Evolutionary conservation across 2,797 vertebrate genomes (phyloP).

Genomic region (Amphiprion clarkii): DNA sequence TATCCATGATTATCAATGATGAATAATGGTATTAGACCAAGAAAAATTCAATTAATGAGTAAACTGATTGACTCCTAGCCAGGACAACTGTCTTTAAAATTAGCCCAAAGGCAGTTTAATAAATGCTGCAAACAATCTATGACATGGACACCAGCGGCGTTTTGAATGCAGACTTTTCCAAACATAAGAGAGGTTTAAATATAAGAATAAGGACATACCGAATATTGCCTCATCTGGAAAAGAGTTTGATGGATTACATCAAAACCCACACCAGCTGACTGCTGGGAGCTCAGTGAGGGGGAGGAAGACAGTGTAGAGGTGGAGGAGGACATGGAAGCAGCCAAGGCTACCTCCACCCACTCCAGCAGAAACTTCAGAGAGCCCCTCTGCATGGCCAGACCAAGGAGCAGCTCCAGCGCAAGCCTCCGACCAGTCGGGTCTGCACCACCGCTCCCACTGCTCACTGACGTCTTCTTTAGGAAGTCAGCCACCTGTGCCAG

Average conservation of each 20-base stretch:
- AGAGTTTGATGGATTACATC: constrained; percentile 87
- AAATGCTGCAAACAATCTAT: neutral
- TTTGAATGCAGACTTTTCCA: neutral
- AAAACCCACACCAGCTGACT: constrained; percentile 78
- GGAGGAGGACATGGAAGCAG: constrained; percentile 80
- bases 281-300: constrained; percentile 67
- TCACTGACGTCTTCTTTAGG: constrained; percentile 87
- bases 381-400: constrained; percentile 87
- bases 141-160: neutral
- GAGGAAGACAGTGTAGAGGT: constrained; percentile 68
- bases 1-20: too few species aligned
- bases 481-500: constrained; percentile 87
- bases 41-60: too few species aligned
- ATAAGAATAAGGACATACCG: constrained; percentile 74
- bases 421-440: constrained; percentile 84
- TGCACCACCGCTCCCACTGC: constrained; percentile 79
- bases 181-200: neutral
- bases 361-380: constrained; percentile 88
- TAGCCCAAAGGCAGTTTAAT: neutral
- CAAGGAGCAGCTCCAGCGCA: constrained; percentile 86
- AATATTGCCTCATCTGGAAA: constrained; percentile 88
- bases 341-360: constrained; percentile 89
- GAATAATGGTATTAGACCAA: too few species aligned
- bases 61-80: too few species aligned
- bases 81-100: constrained; percentile 5